Base-by-base conservation (phyloP, 2,888 invertebrate genomes). In the Podabrus alpinus region DNA sequence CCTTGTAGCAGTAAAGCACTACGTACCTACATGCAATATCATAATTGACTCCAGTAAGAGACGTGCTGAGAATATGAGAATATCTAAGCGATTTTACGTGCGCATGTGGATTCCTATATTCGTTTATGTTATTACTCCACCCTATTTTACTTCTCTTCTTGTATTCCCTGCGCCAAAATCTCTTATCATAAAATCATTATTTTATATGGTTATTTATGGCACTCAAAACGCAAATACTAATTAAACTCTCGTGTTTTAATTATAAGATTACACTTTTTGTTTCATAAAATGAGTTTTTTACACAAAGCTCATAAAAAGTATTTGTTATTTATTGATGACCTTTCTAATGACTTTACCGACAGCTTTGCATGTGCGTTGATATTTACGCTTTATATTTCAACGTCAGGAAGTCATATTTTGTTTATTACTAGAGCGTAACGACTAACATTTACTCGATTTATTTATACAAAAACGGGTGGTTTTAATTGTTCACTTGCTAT, bases 401-500 rank as follows among this genome's bases (percentile, higher is more conserved):
- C 69, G 69, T 70, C 77, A 68, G 73, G 75, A 73, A 75, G 72
- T 72, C 59, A 76, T 72, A 76, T 75, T 78, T 76, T 75, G 68
- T 66, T n/a, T 66, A 69, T 72, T 79, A 79, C 75, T 77, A 76
- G 80, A 76, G 78, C 80, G 76, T 67, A 71, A 75, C 80, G 76
- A 45, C 71, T 80, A 80, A 74, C 80, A 80, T 80, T 80, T 80
- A 60, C 67, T 45, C 15, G n/a, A 21, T 72, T 75, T 72, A 68
- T 75, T 68, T 62, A 64, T 68, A 68, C 21, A 72, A 64, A 64
- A 64, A 66, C 29, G 60, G n/a, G 29, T 68, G 21, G n/a, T 13
- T 60, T 60, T 72, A 72, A 72, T 72, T 68, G 72, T 72, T 74
- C 66, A 70, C 45, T 45, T 45, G 45, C 45, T 45, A 45, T 45